Evolutionary conservation across 2,888 invertebrate genomes (phyloP), one percentile per base, ranked within the genome.

Genomic region (Cantharis rufa): DNA sequence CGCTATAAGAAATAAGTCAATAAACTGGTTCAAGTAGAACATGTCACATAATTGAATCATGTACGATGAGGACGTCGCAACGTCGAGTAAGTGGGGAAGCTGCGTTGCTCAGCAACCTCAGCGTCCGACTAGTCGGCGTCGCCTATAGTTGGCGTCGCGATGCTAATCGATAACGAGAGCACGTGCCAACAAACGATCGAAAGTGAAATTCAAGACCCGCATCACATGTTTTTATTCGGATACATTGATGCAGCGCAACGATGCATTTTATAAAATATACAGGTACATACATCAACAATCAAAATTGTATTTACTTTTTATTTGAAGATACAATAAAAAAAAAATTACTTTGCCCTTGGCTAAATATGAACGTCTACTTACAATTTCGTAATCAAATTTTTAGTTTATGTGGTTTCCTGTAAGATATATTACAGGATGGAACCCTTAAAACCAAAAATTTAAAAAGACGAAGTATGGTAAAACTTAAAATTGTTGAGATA

Each of bases 41-140:
- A 85, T 87, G 87, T 87, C 87, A 84, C 85, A 86, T 87, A 87
- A 87, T 87, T 87, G 87, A 87, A 87, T 87, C 87, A 87, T 85
- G 84, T 83, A 85, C 84, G 81, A 79, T 76, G 80, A 78, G 79
- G 79, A 78, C 77, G 79, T 77, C 82, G 82, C 83, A 80, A 81
- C 81, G 81, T 82, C 80, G 78, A 79, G 82, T 78, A 82, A 84
- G 86, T 85, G 84, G 86, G 87, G 87, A 86, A 83, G 86, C 86
- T 86, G 87, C 80, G 88, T 88, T 87, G 86, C 88, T 83, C 81
- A 81, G 87, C 86, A 84, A 87, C 87, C 84, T 80, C 82, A 85
- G 85, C 84, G 86, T 85, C 85, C 86, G 86, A 85, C 86, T 82
- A 84, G 82, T 83, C 85, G 86, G 87, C 86, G 86, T 84, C 85